Conservation (phyloP, 1,140 invertebrate species). For the Euura lappo region DNA sequence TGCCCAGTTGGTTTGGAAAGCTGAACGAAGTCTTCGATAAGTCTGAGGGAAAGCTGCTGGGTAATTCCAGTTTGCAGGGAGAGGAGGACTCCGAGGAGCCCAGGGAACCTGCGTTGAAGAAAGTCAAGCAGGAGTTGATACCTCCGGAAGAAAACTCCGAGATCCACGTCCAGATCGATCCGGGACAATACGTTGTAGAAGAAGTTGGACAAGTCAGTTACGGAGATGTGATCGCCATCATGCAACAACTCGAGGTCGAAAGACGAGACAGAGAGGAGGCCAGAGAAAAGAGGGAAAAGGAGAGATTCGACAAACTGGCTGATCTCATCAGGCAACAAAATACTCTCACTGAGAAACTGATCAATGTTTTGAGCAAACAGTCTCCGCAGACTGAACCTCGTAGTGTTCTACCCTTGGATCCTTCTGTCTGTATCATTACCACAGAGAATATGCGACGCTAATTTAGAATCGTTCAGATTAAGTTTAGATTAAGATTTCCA, state of each 20-base stretch:
- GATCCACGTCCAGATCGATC: background rate
- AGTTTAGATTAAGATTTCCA: too few species aligned
- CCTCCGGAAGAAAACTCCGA: background rate
- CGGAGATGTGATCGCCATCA: background rate
- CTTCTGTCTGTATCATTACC: background rate
- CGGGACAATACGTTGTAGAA: background rate
- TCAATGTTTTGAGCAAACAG: background rate
- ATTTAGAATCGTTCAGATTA: background rate
- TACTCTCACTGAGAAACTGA: background rate
- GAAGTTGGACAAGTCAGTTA: slow-evolving; percentile 2
- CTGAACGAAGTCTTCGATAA: background rate
- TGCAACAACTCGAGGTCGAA: background rate
- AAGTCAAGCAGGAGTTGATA: background rate
- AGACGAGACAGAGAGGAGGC: background rate
- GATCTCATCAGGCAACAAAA: slow-evolving; percentile 1
- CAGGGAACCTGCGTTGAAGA: background rate
- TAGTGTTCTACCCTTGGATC: too few species aligned
- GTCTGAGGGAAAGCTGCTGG: background rate
- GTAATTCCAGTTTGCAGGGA: background rate
- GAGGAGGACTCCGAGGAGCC: background rate
- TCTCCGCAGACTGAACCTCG: background rate
- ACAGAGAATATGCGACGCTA: background rate
- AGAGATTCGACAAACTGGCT: background rate
- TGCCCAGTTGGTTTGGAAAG: background rate
- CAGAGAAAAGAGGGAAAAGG: background rate